Evolutionary conservation across 2,888 invertebrate genomes (phyloP), one percentile per base, ranked within the genome.

Genomic region (Camponotus fellah): DNA sequence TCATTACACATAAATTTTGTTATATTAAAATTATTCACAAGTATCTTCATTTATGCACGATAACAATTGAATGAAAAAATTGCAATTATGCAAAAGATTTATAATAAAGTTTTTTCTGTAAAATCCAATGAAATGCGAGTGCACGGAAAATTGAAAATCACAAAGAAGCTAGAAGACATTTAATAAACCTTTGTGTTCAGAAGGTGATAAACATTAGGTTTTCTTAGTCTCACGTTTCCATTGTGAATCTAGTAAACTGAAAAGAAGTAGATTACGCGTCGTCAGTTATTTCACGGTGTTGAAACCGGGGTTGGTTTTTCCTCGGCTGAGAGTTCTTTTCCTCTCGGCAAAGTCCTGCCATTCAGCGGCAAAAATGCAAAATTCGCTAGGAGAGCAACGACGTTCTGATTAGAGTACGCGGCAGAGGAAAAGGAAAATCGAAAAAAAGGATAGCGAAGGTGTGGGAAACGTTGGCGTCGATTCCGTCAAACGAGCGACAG

Each of bases 341-440:
- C 53, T 53, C 86, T 85, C 89, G 34, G 72, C 68, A 72, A 84
- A 82, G n/a, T 58, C 43, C n/a, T 43, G 53, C 88, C 64, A 81
- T 81, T 90, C 87, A 71, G 66, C 81, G 80, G 84, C 46, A 65
- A 83, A 85, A 87, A 90, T 88, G 82, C 84, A 87, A 90, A 87
- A 89, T 89, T 88, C 90, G 86, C 80, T 69, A 79, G 77, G 60
- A 69, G 60, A 65, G 81, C 79, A 84, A 83, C 83, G 66, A 71
- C 82, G 72, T 71, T 53, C 84, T 86, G 88, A 88, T 89, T 90
- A 85, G 87, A 62, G 69, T 66, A 64, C 69, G 69, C 74, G 82
- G 53, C 68, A 49, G 60, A 21, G 74, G 49, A 64, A 83, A 79
- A 83, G 79, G 37, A 60, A 68, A 66, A 82, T 68, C 64, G 58